These are phyloP conservation scores for Eupeodes latifasciatus DNA, from an alignment of 2,888 invertebrate species.

Conservation along the genomic window DNA sequence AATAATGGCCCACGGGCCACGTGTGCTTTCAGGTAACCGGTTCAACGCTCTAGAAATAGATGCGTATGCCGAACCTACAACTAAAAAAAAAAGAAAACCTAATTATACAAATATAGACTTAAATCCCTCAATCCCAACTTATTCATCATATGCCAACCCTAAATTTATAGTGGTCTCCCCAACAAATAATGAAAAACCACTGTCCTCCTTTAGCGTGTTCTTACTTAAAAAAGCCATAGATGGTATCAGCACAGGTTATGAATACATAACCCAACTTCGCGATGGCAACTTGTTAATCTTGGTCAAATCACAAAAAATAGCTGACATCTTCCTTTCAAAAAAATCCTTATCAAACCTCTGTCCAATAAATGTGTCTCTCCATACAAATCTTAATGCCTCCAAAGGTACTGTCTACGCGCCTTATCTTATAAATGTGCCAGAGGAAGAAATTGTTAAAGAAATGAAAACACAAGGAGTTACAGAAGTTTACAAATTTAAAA, in stretches of 20 bases:
- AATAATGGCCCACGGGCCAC: too few species aligned
- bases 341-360: neutral
- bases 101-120: neutral
- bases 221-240: neutral
- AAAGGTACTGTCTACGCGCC: too few species aligned
- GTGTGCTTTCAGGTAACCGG: neutral
- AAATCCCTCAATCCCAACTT: neutral
- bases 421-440: too few species aligned
- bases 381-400: neutral
- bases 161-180: conserved; percentile 18
- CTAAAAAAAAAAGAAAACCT: conserved; percentile 11
- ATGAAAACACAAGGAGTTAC: too few species aligned
- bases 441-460: too few species aligned
- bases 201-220: neutral
- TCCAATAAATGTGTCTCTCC: neutral
- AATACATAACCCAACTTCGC: neutral
- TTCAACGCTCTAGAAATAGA: neutral
- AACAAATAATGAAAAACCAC: too few species aligned
- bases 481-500: too few species aligned
- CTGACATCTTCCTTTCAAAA: neutral
- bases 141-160: neutral
- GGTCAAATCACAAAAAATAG: neutral
- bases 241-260: neutral
- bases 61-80: neutral
- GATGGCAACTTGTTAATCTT: neutral